Evolutionary conservation across 2,797 vertebrate genomes (phyloP).

Genomic region (Ctenochaetus hawaiiensis): DNA sequence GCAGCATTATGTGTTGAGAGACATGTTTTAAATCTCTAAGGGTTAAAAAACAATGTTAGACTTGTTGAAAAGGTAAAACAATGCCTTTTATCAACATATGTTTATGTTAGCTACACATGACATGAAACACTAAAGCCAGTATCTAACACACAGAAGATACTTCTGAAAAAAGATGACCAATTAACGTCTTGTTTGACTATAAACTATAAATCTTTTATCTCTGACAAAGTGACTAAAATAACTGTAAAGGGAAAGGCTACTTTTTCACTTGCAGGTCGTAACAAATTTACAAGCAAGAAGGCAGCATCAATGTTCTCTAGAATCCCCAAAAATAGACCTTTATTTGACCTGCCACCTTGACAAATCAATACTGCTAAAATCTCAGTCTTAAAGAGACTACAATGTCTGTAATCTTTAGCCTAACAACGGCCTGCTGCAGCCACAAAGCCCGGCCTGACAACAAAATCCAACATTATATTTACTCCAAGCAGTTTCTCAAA

Average conservation of each 20-base stretch:
- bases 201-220: not conserved
- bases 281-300: constrained; percentile 9
- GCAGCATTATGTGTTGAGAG: not conserved
- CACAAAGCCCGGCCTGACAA: constrained; percentile 64
- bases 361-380: constrained; percentile 45
- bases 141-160: not conserved
- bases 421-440: constrained; percentile 49
- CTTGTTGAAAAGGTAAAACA: not conserved
- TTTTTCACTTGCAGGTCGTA: not conserved
- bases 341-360: constrained; percentile 45
- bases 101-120: no score
- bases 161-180: not conserved
- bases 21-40: not conserved
- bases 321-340: constrained; percentile 25
- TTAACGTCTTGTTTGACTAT: not conserved
- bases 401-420: constrained; percentile 51
- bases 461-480: constrained; percentile 69
- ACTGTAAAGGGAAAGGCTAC: not conserved
- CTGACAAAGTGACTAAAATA: not conserved
- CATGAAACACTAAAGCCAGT: not conserved
- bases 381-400: constrained; percentile 19
- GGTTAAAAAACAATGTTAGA: not conserved
- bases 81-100: not conserved
- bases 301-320: not conserved
- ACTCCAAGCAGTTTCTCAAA: constrained; percentile 55